Percentiles rank a stretch among this genome's conserved stretches.
Conservation (phyloP, 2,888 invertebrate species). For the Cheilosia grossa region DNA sequence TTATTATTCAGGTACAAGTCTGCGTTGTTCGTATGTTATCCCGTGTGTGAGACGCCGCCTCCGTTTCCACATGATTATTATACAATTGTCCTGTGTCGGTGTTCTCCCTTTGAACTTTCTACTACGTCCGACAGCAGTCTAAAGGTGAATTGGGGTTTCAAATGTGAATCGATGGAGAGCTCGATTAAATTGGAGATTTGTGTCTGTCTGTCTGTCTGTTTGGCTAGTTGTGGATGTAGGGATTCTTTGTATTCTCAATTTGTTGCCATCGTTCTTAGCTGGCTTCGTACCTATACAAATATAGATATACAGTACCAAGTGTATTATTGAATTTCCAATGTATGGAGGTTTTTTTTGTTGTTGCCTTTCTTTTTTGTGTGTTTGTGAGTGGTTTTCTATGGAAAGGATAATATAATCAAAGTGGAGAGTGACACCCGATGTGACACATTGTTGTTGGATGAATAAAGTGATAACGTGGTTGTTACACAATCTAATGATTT, state of each 20-base stretch:
- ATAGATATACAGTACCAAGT: not conserved
- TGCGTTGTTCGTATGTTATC: not conserved
- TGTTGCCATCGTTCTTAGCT: slow-evolving; percentile 30
- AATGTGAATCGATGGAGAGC: slow-evolving; percentile 46
- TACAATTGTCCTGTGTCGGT: slow-evolving; percentile 51
- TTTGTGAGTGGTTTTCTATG: not conserved
- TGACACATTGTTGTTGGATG: slow-evolving; percentile 12
- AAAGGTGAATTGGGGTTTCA: slow-evolving; percentile 57
- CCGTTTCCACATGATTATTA: slow-evolving; percentile 50
- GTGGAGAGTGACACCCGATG: slow-evolving; percentile 19
- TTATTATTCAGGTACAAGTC: slow-evolving; percentile 49
- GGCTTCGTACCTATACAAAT: slow-evolving; percentile 9
- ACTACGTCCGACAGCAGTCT: slow-evolving; percentile 1
- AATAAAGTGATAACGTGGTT: slow-evolving; percentile 28
- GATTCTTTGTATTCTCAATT: slow-evolving; percentile 40
- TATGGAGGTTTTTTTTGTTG: slow-evolving; percentile 7
- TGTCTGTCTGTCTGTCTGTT: slow-evolving; percentile 8
- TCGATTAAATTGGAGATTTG: slow-evolving; percentile 50
- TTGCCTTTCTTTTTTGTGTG: not conserved
- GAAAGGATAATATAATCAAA: slow-evolving; percentile 26
- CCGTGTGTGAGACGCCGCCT: slow-evolving; percentile 9
- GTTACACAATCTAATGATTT: slow-evolving; percentile 40
- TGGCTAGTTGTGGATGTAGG: slow-evolving; percentile 6
- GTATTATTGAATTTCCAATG: slow-evolving; percentile 62
- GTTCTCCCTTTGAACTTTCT: slow-evolving; percentile 40